Conservation (phyloP, 2,113 vertebrate species). For the Coryphaenoides rupestris region DNA sequence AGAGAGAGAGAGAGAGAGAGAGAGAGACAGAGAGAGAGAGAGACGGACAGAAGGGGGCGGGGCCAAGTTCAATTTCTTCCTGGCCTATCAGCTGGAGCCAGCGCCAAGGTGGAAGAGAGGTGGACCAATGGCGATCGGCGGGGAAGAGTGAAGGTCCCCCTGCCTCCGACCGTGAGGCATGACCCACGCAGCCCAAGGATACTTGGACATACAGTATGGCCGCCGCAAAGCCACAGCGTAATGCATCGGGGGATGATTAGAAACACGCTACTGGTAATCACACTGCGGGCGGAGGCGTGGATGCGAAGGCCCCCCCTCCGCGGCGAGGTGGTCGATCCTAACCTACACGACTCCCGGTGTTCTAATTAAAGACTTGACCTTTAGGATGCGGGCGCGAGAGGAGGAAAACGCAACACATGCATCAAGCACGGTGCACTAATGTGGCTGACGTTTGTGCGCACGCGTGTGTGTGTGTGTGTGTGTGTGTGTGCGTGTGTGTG, state of each 20-base stretch:
- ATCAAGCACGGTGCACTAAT: no score
- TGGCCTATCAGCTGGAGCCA: no score
- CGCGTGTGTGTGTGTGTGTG: background rate
- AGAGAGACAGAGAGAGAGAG: background rate
- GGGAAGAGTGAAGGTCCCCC: background rate
- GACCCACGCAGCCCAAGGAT: constrained; percentile 27
- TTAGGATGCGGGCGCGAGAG: background rate
- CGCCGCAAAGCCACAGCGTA: constrained; percentile 12
- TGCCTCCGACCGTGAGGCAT: constrained; percentile 20
- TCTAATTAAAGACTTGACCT: constrained; percentile 20
- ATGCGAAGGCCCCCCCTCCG: background rate
- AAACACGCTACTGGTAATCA: background rate
- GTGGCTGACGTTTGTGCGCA: constrained; percentile 1
- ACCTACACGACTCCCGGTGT: background rate
- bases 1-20: background rate
- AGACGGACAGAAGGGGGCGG: background rate
- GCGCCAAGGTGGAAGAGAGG: background rate
- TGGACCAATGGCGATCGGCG: no score
- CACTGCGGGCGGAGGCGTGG: background rate
- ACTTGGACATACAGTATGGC: constrained; percentile 22
- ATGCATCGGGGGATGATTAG: background rate
- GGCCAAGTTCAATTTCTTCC: no score
- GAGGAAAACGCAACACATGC: constrained; percentile 1
- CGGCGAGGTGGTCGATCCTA: background rate
- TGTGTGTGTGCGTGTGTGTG: constrained; percentile 5